Conservation (phyloP, 2,797 vertebrate species). For the Lutjanus argentimaculatus region DNA sequence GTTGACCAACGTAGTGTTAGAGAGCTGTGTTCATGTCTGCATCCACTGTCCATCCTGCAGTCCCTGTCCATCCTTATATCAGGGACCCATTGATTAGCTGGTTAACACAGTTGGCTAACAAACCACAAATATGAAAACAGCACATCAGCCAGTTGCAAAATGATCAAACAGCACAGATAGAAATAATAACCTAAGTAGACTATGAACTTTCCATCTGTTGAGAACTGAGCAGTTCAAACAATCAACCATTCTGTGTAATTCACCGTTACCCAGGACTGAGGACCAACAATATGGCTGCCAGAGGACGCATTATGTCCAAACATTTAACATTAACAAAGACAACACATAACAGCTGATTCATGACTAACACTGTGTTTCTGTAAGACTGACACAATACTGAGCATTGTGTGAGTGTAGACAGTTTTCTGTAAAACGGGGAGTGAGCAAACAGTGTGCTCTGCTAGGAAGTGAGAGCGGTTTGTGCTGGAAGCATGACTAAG, state of each 20-base stretch:
- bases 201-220: not conserved
- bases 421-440: not conserved
- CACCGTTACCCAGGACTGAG: not conserved
- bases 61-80: too few relatives aligned
- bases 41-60: too few relatives aligned
- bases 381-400: conserved; percentile 17
- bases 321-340: conserved; percentile 32
- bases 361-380: conserved; percentile 33
- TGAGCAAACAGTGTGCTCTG: not conserved
- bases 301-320: conserved; percentile 18
- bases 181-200: not conserved
- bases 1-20: too few relatives aligned
- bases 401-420: conserved; percentile 36
- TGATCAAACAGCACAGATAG: not conserved
- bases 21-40: too few relatives aligned
- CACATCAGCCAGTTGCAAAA: too few relatives aligned
- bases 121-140: not conserved
- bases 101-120: too few relatives aligned
- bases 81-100: too few relatives aligned
- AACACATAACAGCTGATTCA: conserved; percentile 32
- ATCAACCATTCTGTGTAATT: not conserved
- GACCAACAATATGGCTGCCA: conserved; percentile 31
- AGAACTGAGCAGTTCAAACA: not conserved
- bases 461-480: conserved; percentile 26
- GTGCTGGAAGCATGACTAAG: conserved; percentile 25